Conservation (phyloP, 2,797 vertebrate genomes). For the Sciurus vulgaris region DNA sequence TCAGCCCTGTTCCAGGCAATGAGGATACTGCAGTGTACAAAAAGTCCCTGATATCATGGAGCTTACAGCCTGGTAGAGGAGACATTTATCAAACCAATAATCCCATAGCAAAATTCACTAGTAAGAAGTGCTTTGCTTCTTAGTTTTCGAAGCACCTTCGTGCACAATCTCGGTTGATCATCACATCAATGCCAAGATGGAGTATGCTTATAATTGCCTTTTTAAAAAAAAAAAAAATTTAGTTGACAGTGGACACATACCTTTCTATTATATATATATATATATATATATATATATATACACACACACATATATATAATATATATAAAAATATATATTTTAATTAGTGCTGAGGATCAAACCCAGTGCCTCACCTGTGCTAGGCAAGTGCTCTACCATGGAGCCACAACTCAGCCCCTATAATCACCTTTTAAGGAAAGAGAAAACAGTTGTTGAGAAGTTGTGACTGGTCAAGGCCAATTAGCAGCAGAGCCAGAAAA, state of each 20-base stretch:
- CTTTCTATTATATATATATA: too few relatives aligned
- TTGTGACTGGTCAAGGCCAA: conserved; percentile 53
- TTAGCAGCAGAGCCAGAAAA: conserved; percentile 44
- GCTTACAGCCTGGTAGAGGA: neutral
- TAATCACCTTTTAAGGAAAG: conserved; percentile 38
- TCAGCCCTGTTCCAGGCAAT: neutral
- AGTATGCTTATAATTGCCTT: conserved; percentile 1
- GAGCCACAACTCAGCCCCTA: too few relatives aligned
- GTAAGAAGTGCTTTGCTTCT: neutral
- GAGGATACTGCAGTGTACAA: neutral
- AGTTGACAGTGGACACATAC: too few relatives aligned
- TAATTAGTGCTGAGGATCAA: too few relatives aligned
- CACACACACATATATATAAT: too few relatives aligned
- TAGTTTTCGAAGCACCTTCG: neutral
- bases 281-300: too few relatives aligned
- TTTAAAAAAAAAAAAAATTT: too few relatives aligned
- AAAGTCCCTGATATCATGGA: neutral
- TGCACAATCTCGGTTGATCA: neutral
- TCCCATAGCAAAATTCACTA: neutral
- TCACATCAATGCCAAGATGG: neutral
- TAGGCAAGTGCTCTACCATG: too few relatives aligned
- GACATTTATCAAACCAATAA: neutral
- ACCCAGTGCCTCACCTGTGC: too few relatives aligned
- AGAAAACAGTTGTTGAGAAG: conserved; percentile 28
- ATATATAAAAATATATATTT: too few relatives aligned